These are phyloP conservation scores for Congeria kusceri DNA, from an alignment of 2,888 invertebrate genomes.

Conservation along the genomic window DNA sequence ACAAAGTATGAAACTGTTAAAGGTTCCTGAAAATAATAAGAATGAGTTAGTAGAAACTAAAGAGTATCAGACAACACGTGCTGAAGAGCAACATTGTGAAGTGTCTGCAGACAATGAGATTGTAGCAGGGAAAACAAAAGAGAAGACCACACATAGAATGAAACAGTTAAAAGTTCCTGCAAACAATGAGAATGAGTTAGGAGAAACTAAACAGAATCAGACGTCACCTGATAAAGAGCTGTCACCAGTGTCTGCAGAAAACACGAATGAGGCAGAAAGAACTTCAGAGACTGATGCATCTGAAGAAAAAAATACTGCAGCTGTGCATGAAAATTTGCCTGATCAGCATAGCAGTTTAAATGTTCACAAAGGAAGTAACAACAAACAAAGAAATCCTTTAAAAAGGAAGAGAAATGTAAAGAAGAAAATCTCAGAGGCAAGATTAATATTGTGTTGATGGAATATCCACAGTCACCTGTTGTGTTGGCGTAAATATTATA, in stretches of 20 bases:
- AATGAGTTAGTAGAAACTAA: not conserved
- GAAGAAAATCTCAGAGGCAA: constrained; percentile 28
- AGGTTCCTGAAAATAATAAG: constrained; percentile 1
- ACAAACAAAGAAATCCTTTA: constrained; percentile 1
- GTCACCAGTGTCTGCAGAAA: no score
- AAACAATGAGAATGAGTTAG: not conserved
- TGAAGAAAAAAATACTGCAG: not conserved
- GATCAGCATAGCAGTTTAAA: not conserved
- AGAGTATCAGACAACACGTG: not conserved
- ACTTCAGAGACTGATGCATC: not conserved
- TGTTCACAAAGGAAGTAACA: not conserved
- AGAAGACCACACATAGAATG: no score
- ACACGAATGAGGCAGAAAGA: no score
- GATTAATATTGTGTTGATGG: constrained; percentile 31
- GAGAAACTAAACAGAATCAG: not conserved
- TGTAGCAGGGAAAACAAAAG: not conserved
- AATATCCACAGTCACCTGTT: no score
- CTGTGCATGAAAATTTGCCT: not conserved
- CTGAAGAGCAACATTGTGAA: not conserved
- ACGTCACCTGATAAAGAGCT: no score
- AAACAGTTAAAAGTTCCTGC: no score
- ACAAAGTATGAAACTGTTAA: not conserved
- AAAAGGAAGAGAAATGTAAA: constrained; percentile 16
- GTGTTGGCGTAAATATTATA: no score
- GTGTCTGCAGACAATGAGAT: not conserved